Evolutionary conservation across 2,888 invertebrate genomes (phyloP).

Genomic region (Diaperis boleti): DNA sequence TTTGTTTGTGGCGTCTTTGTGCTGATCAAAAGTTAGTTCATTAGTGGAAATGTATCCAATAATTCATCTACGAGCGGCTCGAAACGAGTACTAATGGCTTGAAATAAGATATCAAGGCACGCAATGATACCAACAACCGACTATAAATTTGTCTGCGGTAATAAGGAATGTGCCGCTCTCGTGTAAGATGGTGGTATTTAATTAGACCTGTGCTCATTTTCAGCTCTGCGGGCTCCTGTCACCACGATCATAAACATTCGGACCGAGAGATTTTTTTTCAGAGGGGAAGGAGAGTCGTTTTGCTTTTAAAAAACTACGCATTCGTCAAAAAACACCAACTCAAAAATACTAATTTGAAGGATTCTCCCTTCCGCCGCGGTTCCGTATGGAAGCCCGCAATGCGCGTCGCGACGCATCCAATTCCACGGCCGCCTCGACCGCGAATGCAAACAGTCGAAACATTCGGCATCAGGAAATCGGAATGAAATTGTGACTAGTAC

Average conservation of each 20-base stretch:
- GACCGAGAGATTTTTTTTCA: slow-evolving; percentile 2
- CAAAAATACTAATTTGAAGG: too few relatives aligned
- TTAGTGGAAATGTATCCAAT: slow-evolving; percentile 66
- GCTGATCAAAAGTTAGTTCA: slow-evolving; percentile 65
- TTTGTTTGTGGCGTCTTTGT: slow-evolving; percentile 58
- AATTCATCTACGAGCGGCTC: slow-evolving; percentile 62
- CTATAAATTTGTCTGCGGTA: slow-evolving; percentile 63
- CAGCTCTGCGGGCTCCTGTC: slow-evolving; percentile 33
- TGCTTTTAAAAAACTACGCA: too few relatives aligned
- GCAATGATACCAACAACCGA: slow-evolving; percentile 63
- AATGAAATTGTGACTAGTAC: slow-evolving; percentile 55
- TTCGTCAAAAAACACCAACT: too few relatives aligned
- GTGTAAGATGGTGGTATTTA: slow-evolving; percentile 55
- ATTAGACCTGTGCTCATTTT: slow-evolving; percentile 55
- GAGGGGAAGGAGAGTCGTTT: too few relatives aligned
- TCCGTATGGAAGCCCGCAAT: too few relatives aligned
- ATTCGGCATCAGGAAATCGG: slow-evolving; percentile 57
- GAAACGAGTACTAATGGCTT: slow-evolving; percentile 64
- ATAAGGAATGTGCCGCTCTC: slow-evolving; percentile 57
- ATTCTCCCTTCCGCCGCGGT: too few relatives aligned
- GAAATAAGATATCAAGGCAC: slow-evolving; percentile 68
- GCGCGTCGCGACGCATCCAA: slow-evolving; percentile 33
- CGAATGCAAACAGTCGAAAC: slow-evolving; percentile 48
- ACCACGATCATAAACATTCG: slow-evolving; percentile 25
- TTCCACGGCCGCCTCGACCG: slow-evolving; percentile 4